Evolutionary conservation across 2,888 invertebrate species (phyloP).

Genomic region (Diarsia dahlii): DNA sequence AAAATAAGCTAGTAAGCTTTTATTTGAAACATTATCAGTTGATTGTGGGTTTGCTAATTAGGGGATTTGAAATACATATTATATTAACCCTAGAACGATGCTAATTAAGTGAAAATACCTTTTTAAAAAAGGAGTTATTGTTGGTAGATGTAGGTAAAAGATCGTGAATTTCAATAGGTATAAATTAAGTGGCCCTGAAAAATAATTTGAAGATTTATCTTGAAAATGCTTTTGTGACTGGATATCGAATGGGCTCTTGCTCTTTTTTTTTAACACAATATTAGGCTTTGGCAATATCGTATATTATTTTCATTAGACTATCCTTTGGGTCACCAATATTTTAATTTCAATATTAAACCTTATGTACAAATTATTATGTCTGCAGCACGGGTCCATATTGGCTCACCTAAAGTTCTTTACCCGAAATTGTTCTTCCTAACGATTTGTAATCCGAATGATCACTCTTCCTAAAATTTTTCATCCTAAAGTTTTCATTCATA

Average conservation of each 20-base stretch:
- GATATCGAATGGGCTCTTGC: background rate
- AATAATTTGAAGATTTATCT: background rate
- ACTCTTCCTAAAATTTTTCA: too few species aligned
- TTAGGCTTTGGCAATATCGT: background rate
- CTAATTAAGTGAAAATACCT: constrained; percentile 14
- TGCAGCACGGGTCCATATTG: too few species aligned
- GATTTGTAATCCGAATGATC: too few species aligned
- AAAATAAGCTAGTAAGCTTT: constrained; percentile 12
- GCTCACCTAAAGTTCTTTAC: too few species aligned
- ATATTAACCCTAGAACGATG: constrained; percentile 2
- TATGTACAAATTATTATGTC: too few species aligned
- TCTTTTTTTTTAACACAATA: background rate
- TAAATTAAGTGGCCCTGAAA: background rate
- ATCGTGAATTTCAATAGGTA: background rate
- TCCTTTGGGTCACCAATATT: background rate
- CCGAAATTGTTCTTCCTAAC: too few species aligned
- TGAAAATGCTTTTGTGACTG: background rate
- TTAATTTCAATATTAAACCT: background rate
- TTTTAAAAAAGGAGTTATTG: constrained; percentile 9
- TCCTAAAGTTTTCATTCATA: too few species aligned
- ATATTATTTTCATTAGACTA: background rate
- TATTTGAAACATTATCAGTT: constrained; percentile 9
- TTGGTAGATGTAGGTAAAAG: constrained; percentile 3
- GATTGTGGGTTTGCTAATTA: constrained; percentile 23
- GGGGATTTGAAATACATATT: constrained; percentile 9